phyloP scores from a whole-genome alignment of 1,140 invertebrate genomes.

The Brachionus rotundiformis region DNA sequence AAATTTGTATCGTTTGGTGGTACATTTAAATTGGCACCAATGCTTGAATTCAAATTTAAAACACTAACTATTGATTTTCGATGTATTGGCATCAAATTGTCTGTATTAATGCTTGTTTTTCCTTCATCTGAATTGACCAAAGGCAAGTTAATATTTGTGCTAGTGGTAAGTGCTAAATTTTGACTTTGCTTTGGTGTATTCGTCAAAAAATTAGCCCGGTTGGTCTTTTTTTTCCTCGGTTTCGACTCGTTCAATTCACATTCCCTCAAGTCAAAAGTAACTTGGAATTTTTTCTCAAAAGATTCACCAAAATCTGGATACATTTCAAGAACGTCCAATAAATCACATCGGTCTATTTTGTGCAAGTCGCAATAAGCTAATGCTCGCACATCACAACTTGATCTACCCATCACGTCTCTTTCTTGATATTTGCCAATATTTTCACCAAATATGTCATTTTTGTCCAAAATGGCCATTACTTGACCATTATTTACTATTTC shows the following conservation, averaged over 20 bases:
- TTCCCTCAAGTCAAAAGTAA: constrained; percentile 63
- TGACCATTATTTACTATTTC: constrained; percentile 56
- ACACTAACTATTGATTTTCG: background rate
- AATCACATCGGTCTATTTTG: constrained; percentile 62
- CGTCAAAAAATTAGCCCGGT: background rate
- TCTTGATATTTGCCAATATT: constrained; percentile 57
- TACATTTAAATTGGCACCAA: background rate
- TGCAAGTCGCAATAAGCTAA: constrained; percentile 64
- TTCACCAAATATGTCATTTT: constrained; percentile 63
- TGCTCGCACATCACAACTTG: constrained; percentile 61
- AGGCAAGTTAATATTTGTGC: background rate
- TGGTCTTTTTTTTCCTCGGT: background rate
- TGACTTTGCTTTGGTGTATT: too few species aligned
- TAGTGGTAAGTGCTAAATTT: background rate
- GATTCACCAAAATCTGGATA: constrained; percentile 64
- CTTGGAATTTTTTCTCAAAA: constrained; percentile 60
- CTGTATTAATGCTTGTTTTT: background rate
- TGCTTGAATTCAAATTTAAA: constrained; percentile 5
- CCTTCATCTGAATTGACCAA: background rate
- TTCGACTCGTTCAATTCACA: constrained; percentile 14
- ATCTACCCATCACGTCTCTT: constrained; percentile 56
- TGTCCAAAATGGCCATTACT: constrained; percentile 47
- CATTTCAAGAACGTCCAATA: constrained; percentile 61
- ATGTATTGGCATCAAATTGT: background rate
- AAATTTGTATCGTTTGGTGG: background rate